phyloP scores from a whole-genome alignment of 2,888 invertebrate species.

The Emmelina monodactyla region DNA sequence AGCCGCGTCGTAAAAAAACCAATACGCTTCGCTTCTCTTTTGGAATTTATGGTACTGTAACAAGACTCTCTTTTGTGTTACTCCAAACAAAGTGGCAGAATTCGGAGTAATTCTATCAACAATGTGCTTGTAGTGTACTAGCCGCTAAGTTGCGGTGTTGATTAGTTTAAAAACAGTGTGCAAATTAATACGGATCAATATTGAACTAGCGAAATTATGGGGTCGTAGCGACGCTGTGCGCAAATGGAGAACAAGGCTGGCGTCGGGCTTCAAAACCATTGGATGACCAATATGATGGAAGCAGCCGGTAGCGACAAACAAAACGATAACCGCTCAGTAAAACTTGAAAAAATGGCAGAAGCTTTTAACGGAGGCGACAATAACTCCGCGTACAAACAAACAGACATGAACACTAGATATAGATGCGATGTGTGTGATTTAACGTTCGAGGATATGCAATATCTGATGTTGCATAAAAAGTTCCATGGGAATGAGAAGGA shows the following conservation, averaged over 20 bases:
- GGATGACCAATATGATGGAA: slow-evolving; percentile 63
- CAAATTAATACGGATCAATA: slow-evolving; percentile 47
- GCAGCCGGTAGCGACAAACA: slow-evolving; percentile 47
- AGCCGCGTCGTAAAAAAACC: slow-evolving; percentile 50
- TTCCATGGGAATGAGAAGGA: slow-evolving; percentile 56
- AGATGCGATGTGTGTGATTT: slow-evolving; percentile 53
- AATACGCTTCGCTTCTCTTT: slow-evolving; percentile 64
- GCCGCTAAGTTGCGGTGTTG: slow-evolving; percentile 22
- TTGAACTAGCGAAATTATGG: slow-evolving; percentile 27
- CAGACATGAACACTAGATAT: slow-evolving; percentile 37
- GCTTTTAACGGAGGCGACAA: slow-evolving; percentile 39
- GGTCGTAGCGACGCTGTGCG: slow-evolving; percentile 29
- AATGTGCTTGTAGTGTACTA: slow-evolving; percentile 37
- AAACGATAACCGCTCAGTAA: slow-evolving; percentile 41
- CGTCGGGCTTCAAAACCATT: slow-evolving; percentile 49
- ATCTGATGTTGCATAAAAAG: slow-evolving; percentile 51
- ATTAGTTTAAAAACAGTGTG: slow-evolving; percentile 24
- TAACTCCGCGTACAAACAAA: slow-evolving; percentile 16
- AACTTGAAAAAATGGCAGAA: slow-evolving; percentile 58
- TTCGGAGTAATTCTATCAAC: slow-evolving; percentile 47
- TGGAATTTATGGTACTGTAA: slow-evolving; percentile 65
- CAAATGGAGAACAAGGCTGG: slow-evolving; percentile 56
- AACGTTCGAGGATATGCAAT: slow-evolving; percentile 54
- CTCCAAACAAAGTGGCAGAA: slow-evolving; percentile 42
- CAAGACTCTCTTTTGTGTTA: slow-evolving; percentile 64